A percentile compares a stretch with the other conserved stretches of the same genome.
Evolutionary conservation across 2,797 vertebrate genomes (phyloP).

Genomic region (Capromys pilorides): DNA sequence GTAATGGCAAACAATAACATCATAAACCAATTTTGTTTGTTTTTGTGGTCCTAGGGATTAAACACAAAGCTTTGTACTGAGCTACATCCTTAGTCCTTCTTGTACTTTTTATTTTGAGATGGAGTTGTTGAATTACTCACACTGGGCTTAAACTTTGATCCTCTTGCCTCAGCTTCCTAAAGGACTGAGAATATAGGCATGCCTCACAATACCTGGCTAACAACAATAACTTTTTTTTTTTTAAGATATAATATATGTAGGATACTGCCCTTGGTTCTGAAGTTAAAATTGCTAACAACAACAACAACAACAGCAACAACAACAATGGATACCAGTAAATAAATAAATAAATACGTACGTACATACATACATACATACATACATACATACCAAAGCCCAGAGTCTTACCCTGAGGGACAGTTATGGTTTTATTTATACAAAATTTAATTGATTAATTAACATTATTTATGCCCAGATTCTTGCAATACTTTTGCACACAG

Average conservation of each 20-base stretch:
- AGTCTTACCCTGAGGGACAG: not conserved
- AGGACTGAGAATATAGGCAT: no score
- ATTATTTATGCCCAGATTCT: not conserved
- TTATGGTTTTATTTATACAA: not conserved
- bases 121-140: not conserved
- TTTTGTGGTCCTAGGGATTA: not conserved
- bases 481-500: not conserved
- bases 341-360: no score
- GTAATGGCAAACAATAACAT: not conserved
- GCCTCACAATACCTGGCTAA: not conserved
- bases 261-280: not conserved
- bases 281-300: not conserved
- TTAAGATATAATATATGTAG: not conserved
- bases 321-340: no score
- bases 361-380: no score
- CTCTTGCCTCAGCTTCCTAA: not conserved
- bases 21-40: not conserved
- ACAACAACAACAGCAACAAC: no score
- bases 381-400: not conserved
- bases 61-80: not conserved
- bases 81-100: not conserved
- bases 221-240: not conserved
- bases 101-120: not conserved
- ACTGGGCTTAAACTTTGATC: not conserved
- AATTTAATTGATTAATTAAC: conserved; percentile 12